Base-by-base conservation (phyloP, 2,797 vertebrate genomes). In the Enteromius unitaeniatus region DNA sequence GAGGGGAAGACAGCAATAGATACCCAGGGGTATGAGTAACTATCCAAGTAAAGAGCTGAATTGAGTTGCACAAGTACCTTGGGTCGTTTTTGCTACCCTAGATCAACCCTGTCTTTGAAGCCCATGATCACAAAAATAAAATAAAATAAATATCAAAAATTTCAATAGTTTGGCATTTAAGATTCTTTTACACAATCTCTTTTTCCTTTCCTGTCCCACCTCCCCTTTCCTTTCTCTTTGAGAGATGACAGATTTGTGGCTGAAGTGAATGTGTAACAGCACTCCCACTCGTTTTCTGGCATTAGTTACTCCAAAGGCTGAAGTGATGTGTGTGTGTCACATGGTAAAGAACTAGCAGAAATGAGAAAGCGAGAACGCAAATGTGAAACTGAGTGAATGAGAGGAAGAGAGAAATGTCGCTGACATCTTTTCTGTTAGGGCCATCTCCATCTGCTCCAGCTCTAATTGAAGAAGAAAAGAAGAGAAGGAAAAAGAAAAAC, bases 381-480 rank as follows among this genome's bases (percentile, higher is more conserved):
- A 28, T 45, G 76, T 21, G 55, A 64, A 40, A 49, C 45, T 73
- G 86, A 89, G 83, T 88, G 82, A 85, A 58, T 82, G 80, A 51
- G 5, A 78, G n/a, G 77, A 90, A 89, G 87, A 90, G 89, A 90
- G 81, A 89, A 88, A 85, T 89, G 79, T 87, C 74, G 75, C 85
- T 88, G 87, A 79, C 84, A 81, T 86, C 75, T 34, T 89, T 88
- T 81, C 79, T 91, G 89, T 53, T 84, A 91, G 86, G 90, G 86
- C 84, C 58, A 17, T 64, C 84, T 87, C 91, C 88, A 93, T 93
- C 88, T 93, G 91, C 84, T 84, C 17, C 8, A 45, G 79, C 80
- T 86, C 89, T 91, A 92, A 94, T 93, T 86, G 90, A 90, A 91
- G 88, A 92, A 86, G 90, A 83, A 23, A 5, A 23, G 6, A 23